Conservation (phyloP, 2,113 vertebrate species). For the Percina caprodes region DNA sequence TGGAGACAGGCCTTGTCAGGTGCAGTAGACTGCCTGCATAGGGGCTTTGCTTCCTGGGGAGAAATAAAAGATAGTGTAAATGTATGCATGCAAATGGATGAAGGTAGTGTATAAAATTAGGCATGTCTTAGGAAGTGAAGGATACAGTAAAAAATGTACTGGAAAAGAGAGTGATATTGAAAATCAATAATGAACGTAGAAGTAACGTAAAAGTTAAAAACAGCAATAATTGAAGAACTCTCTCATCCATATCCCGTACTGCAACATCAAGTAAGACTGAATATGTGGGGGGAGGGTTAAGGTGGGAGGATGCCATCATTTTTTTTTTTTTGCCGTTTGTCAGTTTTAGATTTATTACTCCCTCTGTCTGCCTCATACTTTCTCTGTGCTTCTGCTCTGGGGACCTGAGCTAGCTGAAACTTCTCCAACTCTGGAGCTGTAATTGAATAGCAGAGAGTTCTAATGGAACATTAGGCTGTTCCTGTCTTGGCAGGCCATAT, state of each 20-base stretch:
- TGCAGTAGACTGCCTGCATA: slow-evolving; percentile 43
- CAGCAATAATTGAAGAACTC: slow-evolving; percentile 23
- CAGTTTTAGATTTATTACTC: slow-evolving; percentile 76
- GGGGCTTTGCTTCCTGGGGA: slow-evolving; percentile 38
- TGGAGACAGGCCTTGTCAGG: slow-evolving; percentile 42
- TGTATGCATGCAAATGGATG: slow-evolving; percentile 7
- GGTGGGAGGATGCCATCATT: slow-evolving; percentile 62
- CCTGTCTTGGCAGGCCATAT: slow-evolving; percentile 71
- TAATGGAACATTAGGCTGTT: slow-evolving; percentile 77
- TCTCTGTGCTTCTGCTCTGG: slow-evolving; percentile 63
- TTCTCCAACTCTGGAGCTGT: slow-evolving; percentile 68
- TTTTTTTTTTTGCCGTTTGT: slow-evolving; percentile 76
- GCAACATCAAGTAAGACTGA: slow-evolving; percentile 41
- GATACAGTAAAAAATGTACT: neutral
- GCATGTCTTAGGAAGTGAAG: neutral
- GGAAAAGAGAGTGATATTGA: slow-evolving; percentile 11
- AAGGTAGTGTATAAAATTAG: neutral
- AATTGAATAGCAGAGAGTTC: slow-evolving; percentile 77
- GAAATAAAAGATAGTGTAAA: slow-evolving; percentile 9
- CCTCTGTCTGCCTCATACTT: slow-evolving; percentile 59
- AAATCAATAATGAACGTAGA: slow-evolving; percentile 17
- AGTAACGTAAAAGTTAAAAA: slow-evolving; percentile 34
- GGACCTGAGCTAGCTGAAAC: slow-evolving; percentile 75
- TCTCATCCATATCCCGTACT: slow-evolving; percentile 21
- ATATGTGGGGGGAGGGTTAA: slow-evolving; percentile 25